Evolutionary conservation across 2,113 vertebrate species (phyloP).

Genomic region (Passer domesticus): DNA sequence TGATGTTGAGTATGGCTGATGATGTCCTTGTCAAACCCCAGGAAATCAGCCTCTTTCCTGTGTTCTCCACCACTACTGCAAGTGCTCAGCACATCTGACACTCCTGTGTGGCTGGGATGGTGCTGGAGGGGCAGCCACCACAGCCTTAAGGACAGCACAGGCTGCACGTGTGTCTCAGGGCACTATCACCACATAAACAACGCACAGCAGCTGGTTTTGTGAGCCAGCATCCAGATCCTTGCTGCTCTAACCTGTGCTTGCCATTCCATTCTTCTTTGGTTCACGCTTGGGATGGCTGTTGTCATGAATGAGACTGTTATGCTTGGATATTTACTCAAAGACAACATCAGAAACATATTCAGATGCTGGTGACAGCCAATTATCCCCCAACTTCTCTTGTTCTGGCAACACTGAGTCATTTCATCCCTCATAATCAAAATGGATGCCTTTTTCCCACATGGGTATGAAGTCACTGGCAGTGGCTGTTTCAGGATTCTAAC

Average conservation of each 20-base stretch:
- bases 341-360: background rate
- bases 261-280: background rate
- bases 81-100: background rate
- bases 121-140: background rate
- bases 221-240: background rate
- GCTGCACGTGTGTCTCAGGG: accelerated
- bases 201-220: background rate
- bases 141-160: background rate
- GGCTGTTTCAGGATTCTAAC: background rate
- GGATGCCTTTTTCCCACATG: background rate
- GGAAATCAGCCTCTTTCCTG: background rate
- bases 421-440: background rate
- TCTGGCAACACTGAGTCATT: background rate
- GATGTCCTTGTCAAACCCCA: background rate
- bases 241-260: background rate
- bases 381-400: background rate
- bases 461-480: background rate
- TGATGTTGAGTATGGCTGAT: background rate
- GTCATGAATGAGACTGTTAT: background rate
- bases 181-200: background rate
- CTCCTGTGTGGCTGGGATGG: background rate
- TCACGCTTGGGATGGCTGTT: background rate
- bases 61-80: background rate
- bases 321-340: background rate
- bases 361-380: background rate